Evolutionary conservation across 1,140 invertebrate species (phyloP), one percentile per base, ranked within the genome.

Genomic region (Drosophila punjabiensis): DNA sequence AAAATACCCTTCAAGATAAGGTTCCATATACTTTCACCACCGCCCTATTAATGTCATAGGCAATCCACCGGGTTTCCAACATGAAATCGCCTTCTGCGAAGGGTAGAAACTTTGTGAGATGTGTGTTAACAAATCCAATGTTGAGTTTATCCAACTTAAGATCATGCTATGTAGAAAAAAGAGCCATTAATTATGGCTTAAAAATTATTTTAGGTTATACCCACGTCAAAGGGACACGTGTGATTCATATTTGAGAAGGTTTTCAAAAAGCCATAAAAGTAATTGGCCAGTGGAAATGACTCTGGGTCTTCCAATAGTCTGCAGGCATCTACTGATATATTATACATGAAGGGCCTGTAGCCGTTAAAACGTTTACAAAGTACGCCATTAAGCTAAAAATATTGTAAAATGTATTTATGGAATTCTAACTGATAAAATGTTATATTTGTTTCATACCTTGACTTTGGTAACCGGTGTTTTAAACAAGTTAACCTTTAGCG

Each of bases 391-490:
- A 43, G 0, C 41, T 43, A 43, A 43, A 43, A 43, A n/a, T n/a
- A 43, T n/a, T 16, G 1, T n/a, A 41, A 41, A 8, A n/a, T 9
- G 0, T 0, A n/a, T 41, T 41, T n/a, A 16, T n/a, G 1, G 0
- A n/a, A 14, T 37, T 24, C 24, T 24, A 24, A 3, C 35, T 5
- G 3, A 37, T 37, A 4, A 37, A 0, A 41, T n/a, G 7, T 13
- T 16, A 41, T 8, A 7, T n/a, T n/a, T 9, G 3, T 5, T 24
- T 4, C 14, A 9, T 52, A 28, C 61, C 14, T 63, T 63, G 7
- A 53, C 3, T 52, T 63, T 63, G n/a, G 62, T 55, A n/a, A 64
- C 14, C 3, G 62, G 62, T 5, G 33, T 39, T 30, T 53, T 3
- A 2, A 39, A 20, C 5, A 64, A n/a, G 7, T 64, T 53, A 1